Evolutionary conservation across 2,888 invertebrate species (phyloP).

Genomic region (Camptogramma bilineatum): DNA sequence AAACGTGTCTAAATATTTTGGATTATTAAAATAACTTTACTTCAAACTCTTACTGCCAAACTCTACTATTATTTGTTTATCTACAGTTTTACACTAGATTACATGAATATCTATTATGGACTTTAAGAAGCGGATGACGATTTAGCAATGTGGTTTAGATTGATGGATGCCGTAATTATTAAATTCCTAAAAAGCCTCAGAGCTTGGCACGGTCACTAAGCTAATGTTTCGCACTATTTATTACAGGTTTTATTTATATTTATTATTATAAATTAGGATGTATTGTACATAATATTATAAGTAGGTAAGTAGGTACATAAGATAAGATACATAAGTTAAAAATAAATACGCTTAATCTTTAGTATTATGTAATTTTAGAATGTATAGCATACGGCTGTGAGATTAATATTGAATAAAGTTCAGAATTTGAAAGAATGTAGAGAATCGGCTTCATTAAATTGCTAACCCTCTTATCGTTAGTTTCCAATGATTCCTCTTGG

Average conservation of each 20-base stretch:
- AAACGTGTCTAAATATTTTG: background rate
- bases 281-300: constrained; percentile 25
- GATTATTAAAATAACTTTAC: background rate
- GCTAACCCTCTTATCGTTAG: background rate
- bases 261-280: constrained; percentile 7
- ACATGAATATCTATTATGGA: background rate
- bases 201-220: constrained; percentile 20
- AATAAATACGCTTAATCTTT: constrained; percentile 33
- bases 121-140: background rate
- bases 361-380: constrained; percentile 23
- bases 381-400: constrained; percentile 58
- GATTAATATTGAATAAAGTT: constrained; percentile 46
- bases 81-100: background rate
- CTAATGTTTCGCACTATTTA: constrained; percentile 29
- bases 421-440: constrained; percentile 16
- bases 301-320: background rate
- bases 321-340: constrained; percentile 12
- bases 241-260: constrained; percentile 28
- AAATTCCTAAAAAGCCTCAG: constrained; percentile 2
- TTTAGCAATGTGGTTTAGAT: background rate
- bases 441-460: constrained; percentile 6
- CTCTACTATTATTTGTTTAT: background rate
- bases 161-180: background rate
- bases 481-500: constrained; percentile 2
- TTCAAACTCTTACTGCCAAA: background rate